A percentile compares a stretch with the other conserved stretches of the same genome.
These are phyloP conservation scores for Drosophila teissieri DNA, from an alignment of 1,140 invertebrate genomes.

Conservation along the genomic window DNA sequence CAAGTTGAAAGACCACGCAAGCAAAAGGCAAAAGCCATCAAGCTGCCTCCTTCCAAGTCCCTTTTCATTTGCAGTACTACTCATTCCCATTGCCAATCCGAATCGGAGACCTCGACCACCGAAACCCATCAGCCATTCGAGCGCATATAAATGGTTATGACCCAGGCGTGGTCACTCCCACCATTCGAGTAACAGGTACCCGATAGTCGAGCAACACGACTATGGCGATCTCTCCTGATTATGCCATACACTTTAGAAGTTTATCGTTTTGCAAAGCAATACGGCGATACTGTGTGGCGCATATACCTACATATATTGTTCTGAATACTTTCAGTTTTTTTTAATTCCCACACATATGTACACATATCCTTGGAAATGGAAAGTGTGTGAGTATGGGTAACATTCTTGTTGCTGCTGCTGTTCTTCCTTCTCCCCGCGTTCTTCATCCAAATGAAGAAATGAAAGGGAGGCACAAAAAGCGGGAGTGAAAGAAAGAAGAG, in stretches of 20 bases:
- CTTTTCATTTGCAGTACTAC: background rate
- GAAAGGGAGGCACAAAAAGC: conserved; percentile 7
- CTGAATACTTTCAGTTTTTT: background rate
- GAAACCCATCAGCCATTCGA: conserved; percentile 68
- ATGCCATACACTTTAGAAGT: background rate
- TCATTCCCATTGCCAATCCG: background rate
- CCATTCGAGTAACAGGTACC: too few relatives aligned
- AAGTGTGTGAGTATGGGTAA: conserved; percentile 51
- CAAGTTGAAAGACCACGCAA: conserved; percentile 62
- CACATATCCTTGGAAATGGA: background rate
- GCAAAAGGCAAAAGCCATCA: conserved; percentile 40
- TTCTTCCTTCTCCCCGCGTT: background rate
- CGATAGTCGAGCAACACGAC: too few relatives aligned
- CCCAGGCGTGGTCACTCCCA: background rate
- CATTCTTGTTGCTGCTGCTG: conserved; percentile 10
- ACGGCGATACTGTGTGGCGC: background rate
- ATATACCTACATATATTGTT: background rate
- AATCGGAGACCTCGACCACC: conserved; percentile 16
- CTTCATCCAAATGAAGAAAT: background rate
- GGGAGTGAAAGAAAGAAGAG: background rate
- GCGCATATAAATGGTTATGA: conserved; percentile 73
- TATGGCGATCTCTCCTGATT: background rate
- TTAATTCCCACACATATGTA: background rate
- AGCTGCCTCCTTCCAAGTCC: conserved; percentile 17
- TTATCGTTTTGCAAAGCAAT: too few relatives aligned